phyloP scores from a whole-genome alignment of 2,888 invertebrate species.

The Cactoblastis cactorum region DNA sequence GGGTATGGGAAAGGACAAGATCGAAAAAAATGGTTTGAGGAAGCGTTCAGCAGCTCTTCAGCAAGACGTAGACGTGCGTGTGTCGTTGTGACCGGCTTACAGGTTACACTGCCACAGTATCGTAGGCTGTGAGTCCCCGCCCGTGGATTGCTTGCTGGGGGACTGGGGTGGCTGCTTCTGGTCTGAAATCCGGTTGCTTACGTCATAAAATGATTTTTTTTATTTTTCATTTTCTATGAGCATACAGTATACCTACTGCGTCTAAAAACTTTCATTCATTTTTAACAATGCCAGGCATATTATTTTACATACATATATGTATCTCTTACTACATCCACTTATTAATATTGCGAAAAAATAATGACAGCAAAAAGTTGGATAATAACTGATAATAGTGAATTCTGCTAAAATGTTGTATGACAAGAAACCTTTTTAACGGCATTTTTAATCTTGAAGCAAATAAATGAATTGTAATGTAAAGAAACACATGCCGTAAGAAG shows the following conservation, averaged over 20 bases:
- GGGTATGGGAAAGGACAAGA: conserved; percentile 32
- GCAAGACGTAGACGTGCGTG: conserved; percentile 52
- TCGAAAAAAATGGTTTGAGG: conserved; percentile 23
- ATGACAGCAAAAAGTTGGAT: background rate
- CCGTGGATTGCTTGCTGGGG: conserved; percentile 86
- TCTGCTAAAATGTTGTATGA: background rate
- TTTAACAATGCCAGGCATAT: background rate
- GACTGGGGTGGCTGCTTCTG: conserved; percentile 90
- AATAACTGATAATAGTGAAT: background rate
- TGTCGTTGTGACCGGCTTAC: conserved; percentile 75
- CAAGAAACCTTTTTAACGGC: background rate
- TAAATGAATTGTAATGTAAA: background rate
- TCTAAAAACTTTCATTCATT: background rate
- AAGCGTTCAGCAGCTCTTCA: conserved; percentile 39
- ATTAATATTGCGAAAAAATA: background rate
- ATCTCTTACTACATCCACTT: background rate
- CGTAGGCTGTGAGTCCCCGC: conserved; percentile 97
- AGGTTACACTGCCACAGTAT: conserved; percentile 99
- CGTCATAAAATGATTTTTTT: background rate
- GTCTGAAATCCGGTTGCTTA: conserved; percentile 79
- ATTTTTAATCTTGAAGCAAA: background rate
- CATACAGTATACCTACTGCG: background rate
- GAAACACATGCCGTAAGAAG: conserved; percentile 32
- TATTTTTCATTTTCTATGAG: background rate
- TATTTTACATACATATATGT: too few species aligned